These are phyloP conservation scores for Acronicta aceris DNA, from an alignment of 2,888 invertebrate species.

Conservation along the genomic window DNA sequence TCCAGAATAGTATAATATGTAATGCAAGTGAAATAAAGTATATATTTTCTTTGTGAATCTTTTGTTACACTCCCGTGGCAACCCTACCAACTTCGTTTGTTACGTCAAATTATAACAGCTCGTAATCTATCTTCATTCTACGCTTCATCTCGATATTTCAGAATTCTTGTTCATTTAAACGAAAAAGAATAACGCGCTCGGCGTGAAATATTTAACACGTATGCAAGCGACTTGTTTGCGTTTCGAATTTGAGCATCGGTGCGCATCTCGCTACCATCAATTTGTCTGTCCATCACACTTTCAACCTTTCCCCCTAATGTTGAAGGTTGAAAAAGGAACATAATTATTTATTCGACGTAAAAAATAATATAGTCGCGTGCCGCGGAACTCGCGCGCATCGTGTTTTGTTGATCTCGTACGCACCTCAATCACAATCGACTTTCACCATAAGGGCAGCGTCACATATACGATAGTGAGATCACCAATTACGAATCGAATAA, in stretches of 20 bases:
- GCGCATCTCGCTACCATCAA: slow-evolving; percentile 60
- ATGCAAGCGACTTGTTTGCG: slow-evolving; percentile 67
- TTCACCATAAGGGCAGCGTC: slow-evolving; percentile 82
- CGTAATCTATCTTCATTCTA: slow-evolving; percentile 32
- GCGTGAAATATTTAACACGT: slow-evolving; percentile 68
- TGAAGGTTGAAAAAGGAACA: slow-evolving; percentile 62
- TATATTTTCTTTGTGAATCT: background rate
- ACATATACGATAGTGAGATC: slow-evolving; percentile 57
- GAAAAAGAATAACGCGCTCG: slow-evolving; percentile 56
- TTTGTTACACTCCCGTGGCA: slow-evolving; percentile 9
- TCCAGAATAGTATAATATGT: background rate
- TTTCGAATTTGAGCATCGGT: slow-evolving; percentile 67
- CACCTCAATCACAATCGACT: slow-evolving; percentile 80
- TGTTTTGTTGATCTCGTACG: slow-evolving; percentile 73
- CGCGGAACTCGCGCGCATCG: slow-evolving; percentile 62
- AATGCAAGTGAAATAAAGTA: background rate
- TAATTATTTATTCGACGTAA: slow-evolving; percentile 56
- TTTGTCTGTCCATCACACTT: slow-evolving; percentile 55
- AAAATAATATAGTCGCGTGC: slow-evolving; percentile 72
- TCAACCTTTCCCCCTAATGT: slow-evolving; percentile 55
- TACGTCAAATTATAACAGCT: slow-evolving; percentile 36
- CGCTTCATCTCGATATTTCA: slow-evolving; percentile 39
- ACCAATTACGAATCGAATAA: slow-evolving; percentile 28
- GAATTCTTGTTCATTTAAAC: slow-evolving; percentile 44
- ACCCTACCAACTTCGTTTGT: slow-evolving; percentile 26